Evolutionary conservation across 2,888 invertebrate species (phyloP), one percentile per base, ranked within the genome.

Genomic region (Lamproptera curius): DNA sequence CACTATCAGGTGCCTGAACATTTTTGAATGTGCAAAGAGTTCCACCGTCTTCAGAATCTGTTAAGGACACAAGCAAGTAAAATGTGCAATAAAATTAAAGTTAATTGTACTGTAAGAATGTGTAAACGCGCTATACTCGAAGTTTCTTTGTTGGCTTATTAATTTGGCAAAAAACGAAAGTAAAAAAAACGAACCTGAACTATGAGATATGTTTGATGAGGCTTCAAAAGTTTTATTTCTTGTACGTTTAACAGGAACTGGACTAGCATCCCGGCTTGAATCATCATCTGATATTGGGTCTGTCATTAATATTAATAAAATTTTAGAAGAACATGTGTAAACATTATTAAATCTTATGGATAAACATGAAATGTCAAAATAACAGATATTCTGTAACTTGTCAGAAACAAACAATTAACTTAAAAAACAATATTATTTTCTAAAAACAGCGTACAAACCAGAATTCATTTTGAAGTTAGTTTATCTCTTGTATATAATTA

Each of bases 201-300:
- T 82, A n/a, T n/a, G n/a, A 13, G 85, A 85, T 34, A 83, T 82
- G n/a, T 81, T 83, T 17, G 86, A 85, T 16, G 83, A 82, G 38
- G 84, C 79, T 33, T 79, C 82, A 53, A 66, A 76, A 6, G 83
- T 84, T 50, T 86, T 74, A 1, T 72, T 56, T 46, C 86, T 68
- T 2, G 62, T 53, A 20, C 84, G 69, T 59, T 86, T 86, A 1
- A 73, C 72, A 28, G 83, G 70, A 9, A 68, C 56, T 20, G 69
- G 48, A 51, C 67, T 67, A 51, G 77, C 83, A 58, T 79, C 82
- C 54, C 83, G 81, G 57, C 81, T 84, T 20, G 78, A 79, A 20
- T 82, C 83, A 42, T 81, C 81, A 52, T 81, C 81, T 34, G 78
- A 79, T 20, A 73, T 49, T 28, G 26, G 69, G 61, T 77, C 77